These are phyloP conservation scores for Nibea coibor DNA, from an alignment of 2,113 vertebrate genomes.

Conservation along the genomic window DNA sequence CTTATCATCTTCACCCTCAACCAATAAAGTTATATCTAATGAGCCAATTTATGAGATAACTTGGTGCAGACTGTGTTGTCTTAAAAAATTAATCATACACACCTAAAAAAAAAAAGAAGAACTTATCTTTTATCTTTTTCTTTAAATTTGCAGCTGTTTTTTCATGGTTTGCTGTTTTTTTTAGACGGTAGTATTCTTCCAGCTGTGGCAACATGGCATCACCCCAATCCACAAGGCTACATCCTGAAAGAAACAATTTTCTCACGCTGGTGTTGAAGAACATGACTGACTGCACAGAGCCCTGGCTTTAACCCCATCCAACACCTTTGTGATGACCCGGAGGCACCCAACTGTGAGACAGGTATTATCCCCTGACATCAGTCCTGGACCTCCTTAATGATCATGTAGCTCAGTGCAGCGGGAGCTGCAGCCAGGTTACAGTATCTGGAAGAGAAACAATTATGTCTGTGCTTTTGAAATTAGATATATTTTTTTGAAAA, in stretches of 20 bases:
- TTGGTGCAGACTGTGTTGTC: too few species aligned
- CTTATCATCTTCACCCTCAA: too few species aligned
- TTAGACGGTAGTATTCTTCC: neutral
- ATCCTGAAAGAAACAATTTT: neutral
- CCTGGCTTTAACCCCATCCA: neutral
- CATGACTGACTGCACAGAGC: neutral
- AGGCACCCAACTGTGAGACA: neutral
- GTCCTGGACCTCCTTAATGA: neutral
- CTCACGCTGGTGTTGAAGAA: neutral
- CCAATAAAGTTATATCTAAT: too few species aligned
- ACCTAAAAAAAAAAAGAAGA: too few species aligned
- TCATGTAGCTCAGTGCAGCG: neutral
- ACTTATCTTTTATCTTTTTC: too few species aligned
- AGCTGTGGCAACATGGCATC: neutral
- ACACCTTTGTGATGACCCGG: neutral
- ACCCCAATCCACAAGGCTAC: neutral
- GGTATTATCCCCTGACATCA: neutral
- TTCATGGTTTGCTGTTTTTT: neutral
- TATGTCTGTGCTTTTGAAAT: too few species aligned
- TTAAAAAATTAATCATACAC: too few species aligned
- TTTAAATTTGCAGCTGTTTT: neutral
- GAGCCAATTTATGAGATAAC: too few species aligned
- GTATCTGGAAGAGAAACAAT: neutral
- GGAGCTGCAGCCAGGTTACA: neutral
- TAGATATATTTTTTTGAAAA: neutral